Conservation (phyloP, 2,797 vertebrate genomes). For the Buceros bicornis region DNA sequence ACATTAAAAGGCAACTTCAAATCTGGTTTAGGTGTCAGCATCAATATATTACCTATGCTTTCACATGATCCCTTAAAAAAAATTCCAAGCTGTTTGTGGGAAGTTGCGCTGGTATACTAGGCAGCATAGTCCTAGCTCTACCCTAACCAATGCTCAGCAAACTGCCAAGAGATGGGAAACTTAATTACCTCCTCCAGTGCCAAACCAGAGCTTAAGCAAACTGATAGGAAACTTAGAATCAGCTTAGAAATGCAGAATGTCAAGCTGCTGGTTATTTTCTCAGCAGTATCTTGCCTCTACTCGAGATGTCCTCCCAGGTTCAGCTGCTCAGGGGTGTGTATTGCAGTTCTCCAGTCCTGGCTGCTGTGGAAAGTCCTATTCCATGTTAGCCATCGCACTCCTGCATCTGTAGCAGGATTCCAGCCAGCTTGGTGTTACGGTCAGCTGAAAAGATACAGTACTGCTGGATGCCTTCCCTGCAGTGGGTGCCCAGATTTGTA, state of each 20-base stretch:
- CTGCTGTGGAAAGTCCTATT: background rate
- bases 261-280: background rate
- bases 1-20: background rate
- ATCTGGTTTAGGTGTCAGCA: background rate
- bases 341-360: background rate
- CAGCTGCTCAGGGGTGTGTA: background rate
- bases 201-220: background rate
- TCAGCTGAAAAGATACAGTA: fast-evolving
- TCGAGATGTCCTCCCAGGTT: background rate
- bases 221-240: background rate
- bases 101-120: background rate
- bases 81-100: background rate
- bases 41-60: background rate
- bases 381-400: background rate
- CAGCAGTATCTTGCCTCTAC: background rate
- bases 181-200: background rate
- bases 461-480: background rate
- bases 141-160: background rate
- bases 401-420: background rate
- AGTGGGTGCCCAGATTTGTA: background rate
- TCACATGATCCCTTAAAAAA: background rate
- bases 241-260: background rate
- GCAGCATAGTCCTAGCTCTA: background rate
- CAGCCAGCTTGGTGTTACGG: background rate
- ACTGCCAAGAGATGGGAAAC: background rate